Evolutionary conservation across 2,113 vertebrate species (phyloP), one percentile per base, ranked within the genome.

Genomic region (Microcebus lehilahytsara): DNA sequence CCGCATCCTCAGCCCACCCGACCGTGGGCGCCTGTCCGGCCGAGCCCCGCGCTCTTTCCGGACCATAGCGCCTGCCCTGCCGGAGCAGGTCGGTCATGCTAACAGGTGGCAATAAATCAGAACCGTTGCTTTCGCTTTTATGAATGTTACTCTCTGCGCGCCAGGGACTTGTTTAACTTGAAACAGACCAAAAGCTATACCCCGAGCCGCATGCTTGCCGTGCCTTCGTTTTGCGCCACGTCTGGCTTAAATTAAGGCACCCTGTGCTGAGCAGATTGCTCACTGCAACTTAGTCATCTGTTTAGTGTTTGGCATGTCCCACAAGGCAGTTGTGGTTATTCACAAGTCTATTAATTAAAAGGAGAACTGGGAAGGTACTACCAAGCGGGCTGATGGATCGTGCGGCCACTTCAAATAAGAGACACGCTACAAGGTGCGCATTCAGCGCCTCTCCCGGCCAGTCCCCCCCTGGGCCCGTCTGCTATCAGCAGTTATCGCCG

Each of bases 291-390:
- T 97, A 97, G 98, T 98, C 97, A 98, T 99, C 98, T 98, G 98
- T 98, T 98, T 98, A 98, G 98, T 79, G 94, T 99, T 98, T 98
- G 96, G 96, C 69, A 79, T 94, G 97, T 98, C 97, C 98, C 98
- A 98, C 93, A 97, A 98, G 96, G 98, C 97, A 85, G 91, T 98
- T 98, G 98, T 97, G 98, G 98, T 98, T 98, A 98, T 98, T 99
- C 98, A 98, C 98, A 98, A 98, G 98, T 98, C 98, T 98, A 98
- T 98, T 99, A 98, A 98, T 99, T 98, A 98, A 98, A 98, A 98
- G 97, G 97, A 98, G 98, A 98, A 98, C 62, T 89, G 98, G 96
- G 98, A 97, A 98, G 96, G 97, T 97, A 98, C 96, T 95, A 90
- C 96, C 98, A 97, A 92, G 97, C 98, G 97, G 97, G 96, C 90